Evolutionary conservation across 2,797 vertebrate genomes (phyloP), one percentile per base, ranked within the genome.

Genomic region (Squalus acanthias): DNA sequence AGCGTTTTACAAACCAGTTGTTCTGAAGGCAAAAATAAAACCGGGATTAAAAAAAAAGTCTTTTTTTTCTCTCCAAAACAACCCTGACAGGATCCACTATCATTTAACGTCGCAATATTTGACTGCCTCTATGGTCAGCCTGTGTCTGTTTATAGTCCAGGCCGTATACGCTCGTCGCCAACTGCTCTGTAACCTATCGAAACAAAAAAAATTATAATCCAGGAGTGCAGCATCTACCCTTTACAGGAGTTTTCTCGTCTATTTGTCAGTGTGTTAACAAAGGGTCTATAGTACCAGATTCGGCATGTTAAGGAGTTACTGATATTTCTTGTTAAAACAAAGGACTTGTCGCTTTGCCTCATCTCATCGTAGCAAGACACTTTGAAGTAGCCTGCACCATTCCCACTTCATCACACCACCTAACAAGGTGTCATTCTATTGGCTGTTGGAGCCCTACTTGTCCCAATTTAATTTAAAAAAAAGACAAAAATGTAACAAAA

Each of bases 1-100:
- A 99, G 98, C 98, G 99, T 99, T 98, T 98, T 98, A 98, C 98
- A 97, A 97, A 98, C 98, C 98, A 98, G 98, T 99, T 99, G 98
- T 98, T 98, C 98, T 97, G 98, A 98, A 98, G 97, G 96, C 98
- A 97, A 97, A 97, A 97, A 97, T 97, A 97, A 96, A 95, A 97
- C 97, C 96, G 96, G 96, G 96, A 97, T 96, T 70, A 96, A 96
- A 96, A 96, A 96, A 60, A 96, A 97, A 97, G 33, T 46, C 17
- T n/a, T n/a, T 85, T 4, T 93, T 93, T 8, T 65, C 10, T 93
- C 46, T n/a, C 33, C 24, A 22, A 95, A 95, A 74, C 29, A 57
- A 53, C 70, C 94, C 70, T 76, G n/a, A 74, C 94, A 20, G 24
- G 46, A 95, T 95, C 69, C 50, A 95, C 69, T 29, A 53, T 33